A percentile compares a stretch with the other conserved stretches of the same genome.
Evolutionary conservation across 2,797 vertebrate genomes (phyloP).

Genomic region (Sebastes vulpes): DNA sequence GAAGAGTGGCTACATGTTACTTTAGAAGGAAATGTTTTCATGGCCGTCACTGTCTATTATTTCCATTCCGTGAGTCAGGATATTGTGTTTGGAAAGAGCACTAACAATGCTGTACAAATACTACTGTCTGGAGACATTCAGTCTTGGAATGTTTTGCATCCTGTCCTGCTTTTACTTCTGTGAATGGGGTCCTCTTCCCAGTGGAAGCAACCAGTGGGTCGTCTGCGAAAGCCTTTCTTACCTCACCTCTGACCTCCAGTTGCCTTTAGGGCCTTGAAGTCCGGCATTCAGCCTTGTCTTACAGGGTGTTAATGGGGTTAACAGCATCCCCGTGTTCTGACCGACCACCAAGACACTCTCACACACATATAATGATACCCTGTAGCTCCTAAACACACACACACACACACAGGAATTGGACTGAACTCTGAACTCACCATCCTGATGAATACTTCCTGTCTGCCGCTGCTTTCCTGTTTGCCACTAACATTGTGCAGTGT

Average conservation of each 20-base stretch:
- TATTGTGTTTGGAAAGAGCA: constrained; percentile 49
- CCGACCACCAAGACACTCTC: constrained; percentile 9
- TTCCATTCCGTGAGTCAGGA: constrained; percentile 32
- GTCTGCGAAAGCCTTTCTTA: constrained; percentile 33
- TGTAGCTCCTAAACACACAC: constrained; percentile 21
- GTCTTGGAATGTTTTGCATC: constrained; percentile 63
- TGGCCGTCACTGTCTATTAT: constrained; percentile 11
- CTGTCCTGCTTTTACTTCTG: constrained; percentile 45
- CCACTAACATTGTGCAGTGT: constrained; percentile 9
- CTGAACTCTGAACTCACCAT: constrained; percentile 56
- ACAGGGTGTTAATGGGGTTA: constrained; percentile 51
- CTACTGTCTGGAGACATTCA: constrained; percentile 49
- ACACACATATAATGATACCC: not conserved
- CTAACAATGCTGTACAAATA: constrained; percentile 41
- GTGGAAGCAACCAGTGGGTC: not conserved
- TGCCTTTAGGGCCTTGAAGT: constrained; percentile 37
- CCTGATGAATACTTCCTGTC: constrained; percentile 71
- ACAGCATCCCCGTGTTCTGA: constrained; percentile 34
- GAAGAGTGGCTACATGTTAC: not conserved
- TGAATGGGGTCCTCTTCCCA: constrained; percentile 24
- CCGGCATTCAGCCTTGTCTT: constrained; percentile 32
- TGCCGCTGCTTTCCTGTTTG: constrained; percentile 73
- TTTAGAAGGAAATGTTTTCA: constrained; percentile 3
- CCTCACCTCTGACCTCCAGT: constrained; percentile 37
- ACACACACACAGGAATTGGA: constrained; percentile 29